Conservation (phyloP, 2,113 vertebrate genomes). For the Vireo altiloquus region DNA sequence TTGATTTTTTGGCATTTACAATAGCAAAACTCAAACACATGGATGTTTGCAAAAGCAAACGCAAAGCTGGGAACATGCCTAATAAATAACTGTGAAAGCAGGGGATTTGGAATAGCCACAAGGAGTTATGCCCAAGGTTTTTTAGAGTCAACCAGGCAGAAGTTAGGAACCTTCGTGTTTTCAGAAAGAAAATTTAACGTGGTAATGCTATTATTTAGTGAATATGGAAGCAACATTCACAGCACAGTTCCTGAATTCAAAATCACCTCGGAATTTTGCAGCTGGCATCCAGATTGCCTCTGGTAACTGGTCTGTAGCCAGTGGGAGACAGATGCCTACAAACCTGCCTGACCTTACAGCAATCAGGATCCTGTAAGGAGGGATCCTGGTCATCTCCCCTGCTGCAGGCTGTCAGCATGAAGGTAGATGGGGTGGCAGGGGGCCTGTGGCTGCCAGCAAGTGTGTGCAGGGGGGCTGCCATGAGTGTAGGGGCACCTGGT, state of each 20-base stretch:
- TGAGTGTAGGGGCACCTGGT: neutral
- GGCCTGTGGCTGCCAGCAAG: neutral
- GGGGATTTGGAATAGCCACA: neutral
- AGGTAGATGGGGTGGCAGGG: neutral
- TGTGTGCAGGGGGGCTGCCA: fast-evolving
- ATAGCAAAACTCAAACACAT: neutral
- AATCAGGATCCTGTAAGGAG: neutral
- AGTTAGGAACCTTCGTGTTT: neutral
- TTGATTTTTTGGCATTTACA: neutral
- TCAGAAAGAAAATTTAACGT: neutral
- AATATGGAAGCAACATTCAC: neutral
- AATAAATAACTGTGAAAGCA: neutral
- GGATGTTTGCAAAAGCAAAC: neutral
- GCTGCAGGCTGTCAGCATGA: neutral
- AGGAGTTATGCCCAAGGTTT: neutral
- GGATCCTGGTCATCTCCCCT: neutral
- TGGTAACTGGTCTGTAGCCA: neutral
- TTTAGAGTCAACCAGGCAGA: neutral
- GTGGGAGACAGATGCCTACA: constrained; percentile 13
- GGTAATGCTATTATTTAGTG: neutral
- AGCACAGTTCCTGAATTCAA: neutral
- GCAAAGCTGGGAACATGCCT: neutral
- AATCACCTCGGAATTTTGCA: neutral
- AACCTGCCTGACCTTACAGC: neutral
- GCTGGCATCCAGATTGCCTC: constrained; percentile 31